Base-by-base conservation (phyloP, 1,140 invertebrate species). In the Paralvinella palmiformis region DNA sequence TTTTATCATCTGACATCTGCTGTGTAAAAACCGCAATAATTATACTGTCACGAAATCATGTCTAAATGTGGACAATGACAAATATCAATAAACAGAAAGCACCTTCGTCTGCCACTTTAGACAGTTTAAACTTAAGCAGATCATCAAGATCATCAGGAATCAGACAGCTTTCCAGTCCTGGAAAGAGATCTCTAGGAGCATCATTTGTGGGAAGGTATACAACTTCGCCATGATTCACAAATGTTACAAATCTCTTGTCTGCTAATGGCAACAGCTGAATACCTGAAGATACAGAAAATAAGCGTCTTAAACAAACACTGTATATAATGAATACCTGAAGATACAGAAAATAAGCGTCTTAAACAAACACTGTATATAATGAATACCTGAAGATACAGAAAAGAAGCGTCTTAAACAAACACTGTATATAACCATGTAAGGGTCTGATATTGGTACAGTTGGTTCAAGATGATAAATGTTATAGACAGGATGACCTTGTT, bases 211-310 rank as follows among this genome's bases (percentile, higher is more conserved):
- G 17, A 17, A 67, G 50, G 56, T 60, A 66, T 15, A 60, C 62
- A 32, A 32, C 24, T 32, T 63, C 22, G 17, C 20, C 32, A 44
- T 22, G 6, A 27, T 52, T 44, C n/a, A 24, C 52, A 56, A 69
- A 69, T 1, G 20, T 24, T 5, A 44, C 31, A 56, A 56, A 68
- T 20, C 6, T 44, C 35, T 56, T 60, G 59, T 59, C 59, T 22
- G 17, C 55, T 17, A 65, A 27, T 2, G 67, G 67, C 20, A 68
- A 29, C 37, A 68, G 32, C 32, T 65, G 50, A 32, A 68, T 36
- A 15, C 50, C 45, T 24, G n/a, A n/a, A n/a, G n/a, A n/a, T 56
- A 33, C 20, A 66, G 41, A n/a, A 33, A n/a, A n/a, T 44, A 5
- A 7, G 62, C 37, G 15, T 24, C 20, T 5, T 45, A 22, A 17